Percentiles rank a stretch among this genome's conserved stretches.
phyloP scores from a whole-genome alignment of 2,113 vertebrate genomes.

The Gallinago media region DNA sequence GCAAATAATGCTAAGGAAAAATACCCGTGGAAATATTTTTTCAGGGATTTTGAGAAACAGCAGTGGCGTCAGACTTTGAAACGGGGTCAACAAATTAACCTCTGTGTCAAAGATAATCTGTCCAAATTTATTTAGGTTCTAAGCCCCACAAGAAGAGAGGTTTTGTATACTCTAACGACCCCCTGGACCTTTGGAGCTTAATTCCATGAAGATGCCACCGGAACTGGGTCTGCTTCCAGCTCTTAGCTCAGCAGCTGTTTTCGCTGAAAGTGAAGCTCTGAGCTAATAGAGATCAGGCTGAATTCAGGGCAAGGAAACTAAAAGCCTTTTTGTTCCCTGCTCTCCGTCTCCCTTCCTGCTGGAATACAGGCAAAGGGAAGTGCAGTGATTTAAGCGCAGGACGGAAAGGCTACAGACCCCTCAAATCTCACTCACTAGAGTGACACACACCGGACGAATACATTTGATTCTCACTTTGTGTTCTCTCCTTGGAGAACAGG shows the following conservation, averaged over 20 bases:
- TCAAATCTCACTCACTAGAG: background rate
- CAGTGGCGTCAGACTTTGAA: conserved; percentile 19
- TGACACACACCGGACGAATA: background rate
- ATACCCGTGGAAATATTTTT: background rate
- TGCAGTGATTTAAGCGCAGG: conserved; percentile 9
- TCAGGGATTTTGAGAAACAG: background rate
- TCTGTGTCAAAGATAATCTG: conserved; percentile 48
- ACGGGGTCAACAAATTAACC: conserved; percentile 52
- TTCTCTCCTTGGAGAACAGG: background rate
- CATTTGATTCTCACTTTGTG: background rate
- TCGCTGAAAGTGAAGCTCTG: conserved; percentile 58
- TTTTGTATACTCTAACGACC: conserved; percentile 52
- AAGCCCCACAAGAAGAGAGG: conserved; percentile 33
- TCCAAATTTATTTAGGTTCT: conserved; percentile 52
- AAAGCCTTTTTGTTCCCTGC: conserved; percentile 67
- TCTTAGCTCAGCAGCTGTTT: conserved; percentile 58
- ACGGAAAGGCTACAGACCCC: background rate
- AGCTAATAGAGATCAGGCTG: conserved; percentile 50
- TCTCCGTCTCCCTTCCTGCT: conserved; percentile 30
- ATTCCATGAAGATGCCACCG: conserved; percentile 26
- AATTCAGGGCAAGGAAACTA: conserved; percentile 61
- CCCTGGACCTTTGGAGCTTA: conserved; percentile 26
- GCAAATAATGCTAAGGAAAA: background rate
- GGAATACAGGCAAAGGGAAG: conserved; percentile 48
- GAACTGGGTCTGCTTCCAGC: conserved; percentile 63